Conservation (phyloP, 1,140 invertebrate genomes). For the Drosophila sproati region DNA sequence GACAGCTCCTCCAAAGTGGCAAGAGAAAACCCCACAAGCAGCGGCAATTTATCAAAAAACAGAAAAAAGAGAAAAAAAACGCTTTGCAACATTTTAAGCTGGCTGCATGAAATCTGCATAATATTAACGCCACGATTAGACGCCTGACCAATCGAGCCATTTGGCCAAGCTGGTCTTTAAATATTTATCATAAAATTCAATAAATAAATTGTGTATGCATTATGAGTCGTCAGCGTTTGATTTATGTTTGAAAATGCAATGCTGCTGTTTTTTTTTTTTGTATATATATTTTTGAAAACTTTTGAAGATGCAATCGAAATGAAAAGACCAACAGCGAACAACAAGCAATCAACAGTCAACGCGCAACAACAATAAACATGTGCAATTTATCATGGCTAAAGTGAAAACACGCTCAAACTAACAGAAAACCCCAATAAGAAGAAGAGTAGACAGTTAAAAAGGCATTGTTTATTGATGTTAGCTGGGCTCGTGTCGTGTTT, state of each 20-base stretch:
- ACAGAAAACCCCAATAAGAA: neutral
- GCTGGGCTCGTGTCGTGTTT: conserved; percentile 3
- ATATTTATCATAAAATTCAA: conserved; percentile 66
- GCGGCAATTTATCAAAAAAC: conserved; percentile 64
- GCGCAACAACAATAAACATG: conserved; percentile 31
- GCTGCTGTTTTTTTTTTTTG: conserved; percentile 19
- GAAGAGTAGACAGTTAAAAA: conserved; percentile 40
- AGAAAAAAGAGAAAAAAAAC: conserved; percentile 2
- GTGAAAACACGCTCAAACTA: conserved; percentile 66
- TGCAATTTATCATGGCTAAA: conserved; percentile 77
- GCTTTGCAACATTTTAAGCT: conserved; percentile 68
- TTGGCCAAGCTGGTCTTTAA: conserved; percentile 2
- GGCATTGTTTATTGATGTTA: conserved; percentile 73
- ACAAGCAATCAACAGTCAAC: conserved; percentile 18
- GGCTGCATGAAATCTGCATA: conserved; percentile 77
- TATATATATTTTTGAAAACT: conserved; percentile 24
- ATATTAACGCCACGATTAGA: conserved; percentile 66
- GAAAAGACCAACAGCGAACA: conserved; percentile 41
- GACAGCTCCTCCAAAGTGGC: conserved; percentile 7
- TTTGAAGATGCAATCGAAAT: conserved; percentile 66
- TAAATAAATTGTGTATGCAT: conserved; percentile 60
- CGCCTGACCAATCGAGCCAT: conserved; percentile 38
- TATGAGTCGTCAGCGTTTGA: conserved; percentile 70
- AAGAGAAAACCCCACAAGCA: conserved; percentile 53
- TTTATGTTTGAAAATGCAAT: conserved; percentile 75